Percentiles rank a stretch among this genome's conserved stretches.
Evolutionary conservation across 1,140 invertebrate genomes (phyloP).

Genomic region (Paramacrobiotus metropolitanus): DNA sequence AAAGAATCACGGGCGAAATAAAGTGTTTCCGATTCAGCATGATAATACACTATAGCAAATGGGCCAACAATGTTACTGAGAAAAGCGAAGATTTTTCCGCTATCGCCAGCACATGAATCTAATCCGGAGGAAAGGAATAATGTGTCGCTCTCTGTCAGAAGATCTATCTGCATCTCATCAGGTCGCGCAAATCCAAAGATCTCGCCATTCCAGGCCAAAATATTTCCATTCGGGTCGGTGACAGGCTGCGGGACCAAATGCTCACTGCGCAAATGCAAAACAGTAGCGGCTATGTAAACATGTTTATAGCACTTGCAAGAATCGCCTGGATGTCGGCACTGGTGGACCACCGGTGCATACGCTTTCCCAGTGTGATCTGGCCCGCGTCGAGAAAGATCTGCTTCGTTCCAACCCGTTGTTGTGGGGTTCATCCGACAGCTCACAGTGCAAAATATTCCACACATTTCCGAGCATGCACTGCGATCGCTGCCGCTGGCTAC

Average conservation of each 20-base stretch:
- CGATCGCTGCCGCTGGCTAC: too few relatives aligned
- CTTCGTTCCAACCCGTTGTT: too few relatives aligned
- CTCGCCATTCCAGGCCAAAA: slow-evolving; percentile 58
- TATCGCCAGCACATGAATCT: slow-evolving; percentile 10
- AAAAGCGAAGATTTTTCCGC: slow-evolving; percentile 23
- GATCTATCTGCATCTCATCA: slow-evolving; percentile 2
- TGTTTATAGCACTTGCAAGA: too few relatives aligned
- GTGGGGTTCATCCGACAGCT: too few relatives aligned
- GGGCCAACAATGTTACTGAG: slow-evolving; percentile 44
- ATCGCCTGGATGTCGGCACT: too few relatives aligned
- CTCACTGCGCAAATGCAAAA: slow-evolving; percentile 44
- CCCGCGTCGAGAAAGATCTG: too few relatives aligned
- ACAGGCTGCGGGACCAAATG: slow-evolving; percentile 32
- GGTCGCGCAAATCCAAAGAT: slow-evolving; percentile 31
- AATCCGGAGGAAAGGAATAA: slow-evolving; percentile 8
- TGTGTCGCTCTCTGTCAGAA: slow-evolving; percentile 9
- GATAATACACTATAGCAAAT: slow-evolving; percentile 53
- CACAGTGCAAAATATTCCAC: too few relatives aligned
- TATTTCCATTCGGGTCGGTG: slow-evolving; percentile 28
- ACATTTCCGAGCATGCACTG: too few relatives aligned
- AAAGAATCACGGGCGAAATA: slow-evolving; percentile 65
- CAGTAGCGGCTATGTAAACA: slow-evolving; percentile 21
- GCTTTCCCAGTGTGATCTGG: too few relatives aligned
- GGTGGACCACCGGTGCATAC: too few relatives aligned
- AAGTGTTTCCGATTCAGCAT: slow-evolving; percentile 32